Percentiles rank a stretch among this genome's conserved stretches.
Conservation (phyloP, 1,140 invertebrate genomes). For the Helicorthomorpha holstii region DNA sequence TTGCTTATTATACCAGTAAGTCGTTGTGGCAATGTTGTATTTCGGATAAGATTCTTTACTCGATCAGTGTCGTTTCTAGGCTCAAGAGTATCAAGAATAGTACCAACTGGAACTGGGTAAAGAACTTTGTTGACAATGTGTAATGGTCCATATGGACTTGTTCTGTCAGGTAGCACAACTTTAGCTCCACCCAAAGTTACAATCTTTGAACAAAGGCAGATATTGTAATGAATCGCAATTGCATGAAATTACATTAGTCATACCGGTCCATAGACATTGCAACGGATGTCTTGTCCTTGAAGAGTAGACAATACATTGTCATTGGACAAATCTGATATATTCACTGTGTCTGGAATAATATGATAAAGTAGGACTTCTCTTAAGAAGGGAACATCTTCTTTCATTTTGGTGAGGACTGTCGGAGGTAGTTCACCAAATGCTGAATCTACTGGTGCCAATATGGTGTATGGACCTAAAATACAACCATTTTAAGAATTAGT, state of each 20-base stretch:
- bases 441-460: constrained; percentile 17
- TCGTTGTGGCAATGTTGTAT: not conserved
- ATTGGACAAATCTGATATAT: constrained; percentile 6
- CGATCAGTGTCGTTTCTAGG: not conserved
- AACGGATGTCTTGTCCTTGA: not conserved
- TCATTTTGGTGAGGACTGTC: constrained; percentile 13
- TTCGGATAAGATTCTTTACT: not conserved
- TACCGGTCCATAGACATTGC: not conserved
- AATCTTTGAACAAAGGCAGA: not conserved
- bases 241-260: not conserved
- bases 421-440: constrained; percentile 16
- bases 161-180: not conserved
- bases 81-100: not conserved
- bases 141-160: not conserved
- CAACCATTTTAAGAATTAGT: not conserved
- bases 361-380: constrained; percentile 17
- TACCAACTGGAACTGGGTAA: not conserved
- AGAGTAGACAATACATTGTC: not conserved
- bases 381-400: constrained; percentile 13
- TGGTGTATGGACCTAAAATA: constrained; percentile 10
- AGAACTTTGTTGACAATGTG: not conserved
- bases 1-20: not conserved
- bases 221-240: not conserved
- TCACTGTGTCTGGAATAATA: constrained; percentile 13
- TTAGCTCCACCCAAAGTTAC: not conserved